Evolutionary conservation across 2,797 vertebrate genomes (phyloP).

Genomic region (Coccyzus lansbergi): DNA sequence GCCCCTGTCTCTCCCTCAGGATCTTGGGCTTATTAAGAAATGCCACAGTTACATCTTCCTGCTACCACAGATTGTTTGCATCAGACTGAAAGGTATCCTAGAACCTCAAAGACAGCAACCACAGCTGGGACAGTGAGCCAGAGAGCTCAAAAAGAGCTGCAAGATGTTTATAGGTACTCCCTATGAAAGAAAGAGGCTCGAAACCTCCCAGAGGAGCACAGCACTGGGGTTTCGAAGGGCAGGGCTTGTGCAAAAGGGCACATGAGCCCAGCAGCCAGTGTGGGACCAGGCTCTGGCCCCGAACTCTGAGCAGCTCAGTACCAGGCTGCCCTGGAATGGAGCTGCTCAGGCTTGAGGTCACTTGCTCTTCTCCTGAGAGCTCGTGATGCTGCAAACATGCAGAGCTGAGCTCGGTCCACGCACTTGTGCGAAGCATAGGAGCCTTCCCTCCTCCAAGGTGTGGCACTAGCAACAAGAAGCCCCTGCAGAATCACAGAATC

Average conservation of each 20-base stretch:
- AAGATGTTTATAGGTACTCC: neutral
- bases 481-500: too few relatives aligned
- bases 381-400: rapidly evolving
- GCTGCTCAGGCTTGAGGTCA: neutral
- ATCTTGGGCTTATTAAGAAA: neutral
- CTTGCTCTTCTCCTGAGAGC: neutral
- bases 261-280: rapidly evolving
- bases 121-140: neutral
- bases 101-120: neutral
- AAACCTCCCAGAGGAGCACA: neutral
- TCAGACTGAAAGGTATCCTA: too few relatives aligned
- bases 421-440: rapidly evolving
- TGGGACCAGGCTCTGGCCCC: neutral
- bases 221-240: neutral
- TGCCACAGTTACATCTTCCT: neutral
- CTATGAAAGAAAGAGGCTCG: neutral
- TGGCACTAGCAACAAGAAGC: neutral
- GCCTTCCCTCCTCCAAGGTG: neutral
- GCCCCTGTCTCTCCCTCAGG: neutral
- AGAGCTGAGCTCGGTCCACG: neutral
- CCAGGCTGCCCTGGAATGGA: neutral
- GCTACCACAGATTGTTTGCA: neutral
- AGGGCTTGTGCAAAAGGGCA: neutral
- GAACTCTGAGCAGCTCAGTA: neutral
- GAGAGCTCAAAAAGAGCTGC: too few relatives aligned